phyloP scores from a whole-genome alignment of 2,113 vertebrate species.

The Raja brachyura region DNA sequence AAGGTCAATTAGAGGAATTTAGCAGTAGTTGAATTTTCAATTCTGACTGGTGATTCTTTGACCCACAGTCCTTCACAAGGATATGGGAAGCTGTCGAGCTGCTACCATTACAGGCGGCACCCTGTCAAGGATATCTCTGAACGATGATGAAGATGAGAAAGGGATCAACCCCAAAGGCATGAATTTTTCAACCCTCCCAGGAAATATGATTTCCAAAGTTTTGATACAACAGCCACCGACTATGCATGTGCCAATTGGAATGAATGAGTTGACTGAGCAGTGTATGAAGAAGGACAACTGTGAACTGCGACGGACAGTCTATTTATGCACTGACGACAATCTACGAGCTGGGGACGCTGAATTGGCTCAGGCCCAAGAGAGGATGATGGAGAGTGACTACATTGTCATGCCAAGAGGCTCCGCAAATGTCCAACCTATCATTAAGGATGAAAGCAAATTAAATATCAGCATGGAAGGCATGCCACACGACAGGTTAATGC shows the following conservation, averaged over 20 bases:
- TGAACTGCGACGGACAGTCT: conserved; percentile 86
- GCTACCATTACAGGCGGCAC: conserved; percentile 94
- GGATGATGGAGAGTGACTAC: conserved; percentile 97
- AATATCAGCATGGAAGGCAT: conserved; percentile 88
- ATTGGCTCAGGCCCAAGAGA: conserved; percentile 74
- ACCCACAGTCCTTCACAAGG: conserved; percentile 86
- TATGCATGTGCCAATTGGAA: conserved; percentile 85
- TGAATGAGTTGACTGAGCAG: conserved; percentile 80
- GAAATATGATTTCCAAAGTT: conserved; percentile 98
- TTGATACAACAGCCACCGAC: conserved; percentile 91
- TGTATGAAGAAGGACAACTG: conserved; percentile 77
- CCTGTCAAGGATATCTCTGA: conserved; percentile 92
- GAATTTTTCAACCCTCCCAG: conserved; percentile 92
- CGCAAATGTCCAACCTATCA: conserved; percentile 71
- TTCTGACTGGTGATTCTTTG: conserved; percentile 43
- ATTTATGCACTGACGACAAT: conserved; percentile 91
- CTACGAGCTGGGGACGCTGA: conserved; percentile 84
- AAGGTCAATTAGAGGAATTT: neutral
- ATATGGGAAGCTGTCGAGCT: conserved; percentile 90
- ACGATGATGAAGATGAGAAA: conserved; percentile 92
- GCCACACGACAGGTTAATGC: conserved; percentile 87
- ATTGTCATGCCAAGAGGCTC: conserved; percentile 90
- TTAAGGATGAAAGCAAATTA: conserved; percentile 92
- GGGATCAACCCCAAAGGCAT: conserved; percentile 75
- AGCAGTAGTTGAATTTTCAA: neutral